Conservation (phyloP, 2,113 vertebrate genomes). For the Pollimyrus isidori region DNA sequence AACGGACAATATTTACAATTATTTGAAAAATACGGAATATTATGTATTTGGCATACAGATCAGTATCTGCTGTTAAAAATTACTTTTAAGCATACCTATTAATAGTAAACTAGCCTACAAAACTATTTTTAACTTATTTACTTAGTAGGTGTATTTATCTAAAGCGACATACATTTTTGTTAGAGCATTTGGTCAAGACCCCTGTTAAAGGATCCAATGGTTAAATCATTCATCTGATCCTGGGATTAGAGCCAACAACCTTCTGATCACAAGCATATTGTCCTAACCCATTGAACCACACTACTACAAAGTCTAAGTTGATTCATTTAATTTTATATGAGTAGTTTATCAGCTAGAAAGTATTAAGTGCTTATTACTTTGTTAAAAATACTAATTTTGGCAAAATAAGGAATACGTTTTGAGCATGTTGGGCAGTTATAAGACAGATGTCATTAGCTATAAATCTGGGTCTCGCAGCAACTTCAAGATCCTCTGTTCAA, state of each 20-base stretch:
- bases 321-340: not conserved
- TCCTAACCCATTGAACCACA: not conserved
- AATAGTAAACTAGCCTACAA: not conserved
- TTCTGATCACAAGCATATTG: not conserved
- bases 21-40: not conserved
- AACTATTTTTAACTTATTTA: not conserved
- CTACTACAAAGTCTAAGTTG: not conserved
- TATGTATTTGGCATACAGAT: not conserved
- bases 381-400: not conserved
- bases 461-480: not conserved
- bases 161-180: not conserved
- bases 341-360: not conserved
- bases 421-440: not conserved
- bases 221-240: not conserved
- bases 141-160: not conserved
- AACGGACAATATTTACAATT: not conserved
- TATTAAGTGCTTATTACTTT: not conserved
- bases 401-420: not conserved
- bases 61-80: not conserved
- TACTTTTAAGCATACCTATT: not conserved
- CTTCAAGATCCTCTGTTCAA: not conserved
- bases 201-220: not conserved
- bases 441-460: not conserved
- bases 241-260: not conserved
- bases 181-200: not conserved